phyloP scores from a whole-genome alignment of 2,888 invertebrate genomes.

The Plebejus melissa region DNA sequence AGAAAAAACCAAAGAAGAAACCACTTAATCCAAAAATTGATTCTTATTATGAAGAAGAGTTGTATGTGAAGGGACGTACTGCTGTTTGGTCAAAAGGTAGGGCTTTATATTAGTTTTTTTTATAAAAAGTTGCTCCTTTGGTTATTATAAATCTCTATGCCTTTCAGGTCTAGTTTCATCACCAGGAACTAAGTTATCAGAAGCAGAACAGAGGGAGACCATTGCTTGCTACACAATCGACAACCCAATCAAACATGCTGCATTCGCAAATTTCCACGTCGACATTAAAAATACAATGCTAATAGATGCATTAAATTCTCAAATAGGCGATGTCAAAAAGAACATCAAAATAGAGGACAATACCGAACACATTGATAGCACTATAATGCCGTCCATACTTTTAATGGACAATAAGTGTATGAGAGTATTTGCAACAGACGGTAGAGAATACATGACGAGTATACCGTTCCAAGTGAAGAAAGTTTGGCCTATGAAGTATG shows the following conservation, averaged over 20 bases:
- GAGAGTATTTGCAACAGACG: conserved; percentile 87
- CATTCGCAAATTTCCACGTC: conserved; percentile 82
- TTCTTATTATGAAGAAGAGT: conserved; percentile 87
- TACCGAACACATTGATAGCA: conserved; percentile 70
- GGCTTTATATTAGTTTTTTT: neutral
- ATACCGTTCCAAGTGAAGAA: conserved; percentile 89
- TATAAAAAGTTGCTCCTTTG: too few relatives aligned
- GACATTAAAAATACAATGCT: conserved; percentile 76
- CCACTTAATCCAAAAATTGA: conserved; percentile 64
- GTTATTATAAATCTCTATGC: neutral
- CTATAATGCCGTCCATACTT: conserved; percentile 83
- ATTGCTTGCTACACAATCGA: conserved; percentile 89
- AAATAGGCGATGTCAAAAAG: conserved; percentile 70
- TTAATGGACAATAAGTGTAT: conserved; percentile 87
- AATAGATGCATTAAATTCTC: conserved; percentile 71
- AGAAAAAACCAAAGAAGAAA: conserved; percentile 44
- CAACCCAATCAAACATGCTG: conserved; percentile 88
- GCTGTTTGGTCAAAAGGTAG: conserved; percentile 88
- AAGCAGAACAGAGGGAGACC: conserved; percentile 75
- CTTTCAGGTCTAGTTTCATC: conserved; percentile 73
- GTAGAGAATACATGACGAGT: conserved; percentile 89
- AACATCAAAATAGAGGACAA: conserved; percentile 72
- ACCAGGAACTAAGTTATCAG: conserved; percentile 69
- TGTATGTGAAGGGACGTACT: conserved; percentile 91
- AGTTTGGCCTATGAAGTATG: conserved; percentile 91